These are phyloP conservation scores for Hydrozoanthus gracilis DNA, from an alignment of 92 coral and sea anemone species.

Conservation along the genomic window DNA sequence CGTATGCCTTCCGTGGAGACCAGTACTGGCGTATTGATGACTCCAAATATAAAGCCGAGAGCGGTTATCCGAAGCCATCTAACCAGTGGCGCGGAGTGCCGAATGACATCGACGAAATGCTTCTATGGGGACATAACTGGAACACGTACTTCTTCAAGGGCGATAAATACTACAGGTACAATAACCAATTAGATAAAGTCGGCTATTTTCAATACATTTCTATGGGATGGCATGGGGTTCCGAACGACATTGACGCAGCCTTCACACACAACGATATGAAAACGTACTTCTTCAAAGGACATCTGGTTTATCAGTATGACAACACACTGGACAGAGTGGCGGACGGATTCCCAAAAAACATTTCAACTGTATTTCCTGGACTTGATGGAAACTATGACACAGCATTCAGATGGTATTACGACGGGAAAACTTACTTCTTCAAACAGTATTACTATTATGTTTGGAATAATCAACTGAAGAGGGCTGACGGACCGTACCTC, in stretches of 20 bases:
- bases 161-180: conserved; percentile 52
- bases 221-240: conserved; percentile 78
- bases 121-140: conserved; percentile 70
- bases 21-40: conserved; percentile 5
- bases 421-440: conserved; percentile 42
- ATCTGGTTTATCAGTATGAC: conserved; percentile 65
- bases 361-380: conserved; percentile 49
- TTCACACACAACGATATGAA: conserved; percentile 4
- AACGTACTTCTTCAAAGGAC: conserved; percentile 83
- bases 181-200: not conserved
- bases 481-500: not conserved
- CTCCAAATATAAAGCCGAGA: not conserved
- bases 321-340: conserved; percentile 45
- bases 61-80: conserved; percentile 43
- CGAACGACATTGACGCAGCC: conserved; percentile 75
- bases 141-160: conserved; percentile 61
- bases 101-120: conserved; percentile 56
- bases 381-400: conserved; percentile 43
- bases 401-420: conserved; percentile 6
- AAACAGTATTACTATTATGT: conserved; percentile 34
- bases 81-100: conserved; percentile 56
- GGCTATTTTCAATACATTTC: conserved; percentile 25
- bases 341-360: conserved; percentile 54
- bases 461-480: not conserved
- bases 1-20: not conserved